These are phyloP conservation scores for Asbolus verrucosus DNA, from an alignment of 1,140 invertebrate species.

Conservation along the genomic window DNA sequence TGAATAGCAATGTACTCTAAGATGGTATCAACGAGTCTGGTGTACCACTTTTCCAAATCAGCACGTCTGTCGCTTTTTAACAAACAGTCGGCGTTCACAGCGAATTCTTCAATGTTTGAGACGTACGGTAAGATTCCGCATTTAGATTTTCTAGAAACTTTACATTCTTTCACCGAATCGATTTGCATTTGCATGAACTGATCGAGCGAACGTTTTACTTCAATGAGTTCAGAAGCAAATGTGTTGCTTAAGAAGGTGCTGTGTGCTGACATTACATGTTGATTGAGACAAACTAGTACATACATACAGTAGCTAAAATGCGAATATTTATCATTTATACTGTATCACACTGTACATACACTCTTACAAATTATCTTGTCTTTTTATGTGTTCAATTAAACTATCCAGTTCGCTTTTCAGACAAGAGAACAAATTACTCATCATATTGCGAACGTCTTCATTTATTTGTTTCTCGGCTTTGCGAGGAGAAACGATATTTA, in stretches of 20 bases:
- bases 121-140: conserved; percentile 95
- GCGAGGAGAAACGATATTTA: conserved; percentile 67
- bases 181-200: conserved; percentile 91
- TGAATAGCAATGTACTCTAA: conserved; percentile 86
- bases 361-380: conserved; percentile 87
- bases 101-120: conserved; percentile 93
- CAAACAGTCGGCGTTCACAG: conserved; percentile 86
- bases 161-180: conserved; percentile 84
- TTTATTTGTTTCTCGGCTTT: conserved; percentile 78
- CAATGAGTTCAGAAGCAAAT: conserved; percentile 88
- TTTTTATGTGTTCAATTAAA: conserved; percentile 88
- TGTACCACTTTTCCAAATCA: conserved; percentile 98
- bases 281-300: conserved; percentile 87
- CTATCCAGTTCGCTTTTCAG: conserved; percentile 87
- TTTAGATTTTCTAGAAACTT: conserved; percentile 77
- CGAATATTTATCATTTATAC: background rate
- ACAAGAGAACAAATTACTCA: conserved; percentile 87
- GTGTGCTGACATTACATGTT: conserved; percentile 91
- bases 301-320: conserved; percentile 90
- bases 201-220: conserved; percentile 96
- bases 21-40: conserved; percentile 85
- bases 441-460: conserved; percentile 85
- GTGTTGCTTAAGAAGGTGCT: conserved; percentile 93
- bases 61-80: conserved; percentile 90
- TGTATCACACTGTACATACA: background rate